These are phyloP conservation scores for Apeira syringaria DNA, from an alignment of 2,888 invertebrate species.

Conservation along the genomic window DNA sequence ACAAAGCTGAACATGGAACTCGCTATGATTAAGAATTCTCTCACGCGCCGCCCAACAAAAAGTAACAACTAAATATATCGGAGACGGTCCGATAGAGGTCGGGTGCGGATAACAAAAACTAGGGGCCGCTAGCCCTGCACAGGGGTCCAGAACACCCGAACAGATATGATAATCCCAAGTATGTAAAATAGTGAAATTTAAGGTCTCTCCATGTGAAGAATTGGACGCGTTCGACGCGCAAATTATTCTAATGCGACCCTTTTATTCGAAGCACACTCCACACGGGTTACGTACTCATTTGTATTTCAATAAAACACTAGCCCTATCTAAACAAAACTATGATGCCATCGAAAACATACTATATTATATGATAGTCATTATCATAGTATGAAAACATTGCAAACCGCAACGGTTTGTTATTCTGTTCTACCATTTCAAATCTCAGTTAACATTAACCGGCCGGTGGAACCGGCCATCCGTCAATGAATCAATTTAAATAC, in stretches of 20 bases:
- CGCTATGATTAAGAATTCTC: slow-evolving; percentile 70
- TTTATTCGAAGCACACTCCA: slow-evolving; percentile 79
- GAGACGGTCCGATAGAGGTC: slow-evolving; percentile 77
- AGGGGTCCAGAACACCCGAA: slow-evolving; percentile 64
- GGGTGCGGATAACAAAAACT: slow-evolving; percentile 79
- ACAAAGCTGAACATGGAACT: slow-evolving; percentile 49
- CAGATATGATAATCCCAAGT: slow-evolving; percentile 82
- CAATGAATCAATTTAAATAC: slow-evolving; percentile 76
- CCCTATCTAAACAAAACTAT: slow-evolving; percentile 77
- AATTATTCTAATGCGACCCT: slow-evolving; percentile 82
- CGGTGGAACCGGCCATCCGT: slow-evolving; percentile 58
- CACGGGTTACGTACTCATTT: slow-evolving; percentile 75
- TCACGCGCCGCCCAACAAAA: slow-evolving; percentile 79
- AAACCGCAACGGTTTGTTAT: slow-evolving; percentile 53
- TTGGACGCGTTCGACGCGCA: slow-evolving; percentile 75
- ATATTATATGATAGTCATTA: slow-evolving; percentile 34
- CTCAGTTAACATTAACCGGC: slow-evolving; percentile 55
- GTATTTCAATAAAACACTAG: slow-evolving; percentile 81
- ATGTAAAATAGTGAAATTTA: slow-evolving; percentile 84
- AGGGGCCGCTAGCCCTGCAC: slow-evolving; percentile 56
- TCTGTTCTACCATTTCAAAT: slow-evolving; percentile 37
- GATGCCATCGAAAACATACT: slow-evolving; percentile 37
- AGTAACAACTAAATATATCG: slow-evolving; percentile 83
- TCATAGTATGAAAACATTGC: slow-evolving; percentile 28
- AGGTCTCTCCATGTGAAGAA: slow-evolving; percentile 83